These are phyloP conservation scores for Fopius arisanus DNA, from an alignment of 1,140 invertebrate genomes.

Conservation along the genomic window DNA sequence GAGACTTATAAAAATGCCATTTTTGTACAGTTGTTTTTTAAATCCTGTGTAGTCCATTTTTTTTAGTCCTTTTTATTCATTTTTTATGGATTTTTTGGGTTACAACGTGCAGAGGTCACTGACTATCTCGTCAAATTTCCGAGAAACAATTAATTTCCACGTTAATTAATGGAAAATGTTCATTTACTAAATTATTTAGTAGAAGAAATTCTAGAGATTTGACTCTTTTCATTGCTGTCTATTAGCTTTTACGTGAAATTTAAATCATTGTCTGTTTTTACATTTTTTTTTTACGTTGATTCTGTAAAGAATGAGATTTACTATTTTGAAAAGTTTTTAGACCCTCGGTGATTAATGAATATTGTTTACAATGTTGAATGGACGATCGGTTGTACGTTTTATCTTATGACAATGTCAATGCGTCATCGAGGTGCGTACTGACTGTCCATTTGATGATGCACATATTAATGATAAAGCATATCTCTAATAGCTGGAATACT, in stretches of 20 bases:
- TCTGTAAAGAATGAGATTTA: neutral
- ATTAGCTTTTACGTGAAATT: neutral
- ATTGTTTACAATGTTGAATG: neutral
- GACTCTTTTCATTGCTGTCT: neutral
- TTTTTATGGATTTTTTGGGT: neutral
- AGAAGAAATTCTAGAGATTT: neutral
- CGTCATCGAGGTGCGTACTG: no score
- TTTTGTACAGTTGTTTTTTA: conserved; percentile 3
- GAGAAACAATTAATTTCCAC: neutral
- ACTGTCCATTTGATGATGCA: neutral
- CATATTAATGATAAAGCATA: conserved; percentile 5
- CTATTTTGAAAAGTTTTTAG: neutral
- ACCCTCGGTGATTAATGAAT: neutral
- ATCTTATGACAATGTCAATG: neutral
- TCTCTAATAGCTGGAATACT: neutral
- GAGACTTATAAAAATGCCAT: conserved; percentile 9
- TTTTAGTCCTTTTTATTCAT: neutral
- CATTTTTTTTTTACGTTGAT: neutral
- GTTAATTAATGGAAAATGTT: neutral
- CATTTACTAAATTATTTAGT: neutral
- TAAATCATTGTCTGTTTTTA: neutral
- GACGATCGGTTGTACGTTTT: neutral
- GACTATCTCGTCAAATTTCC: neutral
- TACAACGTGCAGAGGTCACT: neutral
- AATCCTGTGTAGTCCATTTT: neutral